Conservation (phyloP, 1,140 invertebrate species). For the Ceratina australensis region DNA sequence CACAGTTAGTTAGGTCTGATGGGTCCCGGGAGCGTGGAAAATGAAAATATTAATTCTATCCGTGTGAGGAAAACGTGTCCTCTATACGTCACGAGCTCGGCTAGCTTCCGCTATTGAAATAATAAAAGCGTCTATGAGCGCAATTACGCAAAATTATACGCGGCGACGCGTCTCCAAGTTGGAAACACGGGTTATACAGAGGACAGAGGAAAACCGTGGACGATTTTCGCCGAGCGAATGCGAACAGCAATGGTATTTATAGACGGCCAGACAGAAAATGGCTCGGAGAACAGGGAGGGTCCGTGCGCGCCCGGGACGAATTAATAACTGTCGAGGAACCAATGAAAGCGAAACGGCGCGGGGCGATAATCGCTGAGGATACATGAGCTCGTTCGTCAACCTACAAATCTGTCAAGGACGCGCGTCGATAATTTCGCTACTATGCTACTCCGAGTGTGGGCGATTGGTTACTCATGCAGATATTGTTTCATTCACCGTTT, state of each 20-base stretch:
- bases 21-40: slow-evolving; percentile 40
- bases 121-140: slow-evolving; percentile 30
- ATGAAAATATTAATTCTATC: slow-evolving; percentile 11
- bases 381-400: not conserved
- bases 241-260: slow-evolving; percentile 49
- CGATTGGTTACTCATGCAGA: not conserved
- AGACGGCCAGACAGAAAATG: slow-evolving; percentile 55
- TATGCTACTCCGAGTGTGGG: too few species aligned
- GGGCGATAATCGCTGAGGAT: not conserved
- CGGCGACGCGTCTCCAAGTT: slow-evolving; percentile 2
- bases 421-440: slow-evolving; percentile 9
- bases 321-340: slow-evolving; percentile 55
- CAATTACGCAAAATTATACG: slow-evolving; percentile 44
- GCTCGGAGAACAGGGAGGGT: slow-evolving; percentile 18
- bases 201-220: not conserved
- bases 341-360: slow-evolving; percentile 50
- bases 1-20: not conserved
- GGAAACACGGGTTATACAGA: slow-evolving; percentile 8
- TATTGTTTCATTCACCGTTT: slow-evolving; percentile 13
- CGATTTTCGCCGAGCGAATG: slow-evolving; percentile 30
- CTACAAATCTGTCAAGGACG: slow-evolving; percentile 37
- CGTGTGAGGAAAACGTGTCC: slow-evolving; percentile 3
- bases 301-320: slow-evolving; percentile 38
- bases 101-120: slow-evolving; percentile 9
- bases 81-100: slow-evolving; percentile 26